A percentile compares a stretch with the other conserved stretches of the same genome.
phyloP scores from a whole-genome alignment of 1,140 invertebrate genomes.

The Cydia splendana region DNA sequence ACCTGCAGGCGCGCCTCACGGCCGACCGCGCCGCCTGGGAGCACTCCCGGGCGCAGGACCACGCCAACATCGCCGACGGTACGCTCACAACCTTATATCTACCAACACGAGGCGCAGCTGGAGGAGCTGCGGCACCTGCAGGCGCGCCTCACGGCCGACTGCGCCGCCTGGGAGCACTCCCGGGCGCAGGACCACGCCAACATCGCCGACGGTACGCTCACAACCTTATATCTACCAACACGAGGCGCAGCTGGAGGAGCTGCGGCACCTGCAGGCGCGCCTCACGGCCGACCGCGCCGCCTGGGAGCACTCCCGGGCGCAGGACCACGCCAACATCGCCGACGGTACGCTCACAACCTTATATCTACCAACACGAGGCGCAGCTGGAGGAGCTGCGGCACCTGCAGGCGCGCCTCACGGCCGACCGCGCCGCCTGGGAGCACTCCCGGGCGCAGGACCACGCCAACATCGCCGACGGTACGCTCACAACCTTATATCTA shows the following conservation, averaged over 20 bases:
- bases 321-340: conserved; percentile 31
- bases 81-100: background rate
- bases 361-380: conserved; percentile 65
- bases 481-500: background rate
- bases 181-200: conserved; percentile 65
- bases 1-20: conserved; percentile 88
- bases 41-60: conserved; percentile 75
- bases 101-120: conserved; percentile 81
- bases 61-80: conserved; percentile 23
- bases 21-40: conserved; percentile 90
- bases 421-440: conserved; percentile 90
- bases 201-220: conserved; percentile 14
- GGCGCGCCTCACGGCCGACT: conserved; percentile 89
- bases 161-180: conserved; percentile 86
- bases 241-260: conserved; percentile 84
- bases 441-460: conserved; percentile 74
- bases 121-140: conserved; percentile 88
- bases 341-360: background rate
- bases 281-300: conserved; percentile 89
- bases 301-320: conserved; percentile 84
- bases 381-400: conserved; percentile 88
- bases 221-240: conserved; percentile 41
- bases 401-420: conserved; percentile 88
- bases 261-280: conserved; percentile 87
- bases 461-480: conserved; percentile 23